These are phyloP conservation scores for Lithophane semibrunnea DNA, from an alignment of 2,888 invertebrate species.

Conservation along the genomic window DNA sequence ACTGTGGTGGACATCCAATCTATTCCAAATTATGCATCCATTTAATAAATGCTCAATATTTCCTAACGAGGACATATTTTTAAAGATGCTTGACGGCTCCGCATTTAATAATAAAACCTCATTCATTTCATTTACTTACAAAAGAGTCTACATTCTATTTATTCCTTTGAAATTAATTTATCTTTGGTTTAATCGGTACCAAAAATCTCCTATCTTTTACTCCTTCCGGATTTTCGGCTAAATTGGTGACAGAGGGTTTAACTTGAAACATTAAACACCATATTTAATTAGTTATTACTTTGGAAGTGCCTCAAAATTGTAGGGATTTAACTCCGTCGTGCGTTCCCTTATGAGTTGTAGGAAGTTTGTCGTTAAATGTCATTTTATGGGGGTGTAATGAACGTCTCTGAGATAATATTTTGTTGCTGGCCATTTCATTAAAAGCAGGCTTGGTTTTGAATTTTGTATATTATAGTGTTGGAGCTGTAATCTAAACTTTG, in stretches of 20 bases:
- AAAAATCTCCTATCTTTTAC: slow-evolving; percentile 26
- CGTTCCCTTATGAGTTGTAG: slow-evolving; percentile 27
- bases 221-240: slow-evolving; percentile 16
- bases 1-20: slow-evolving; percentile 4
- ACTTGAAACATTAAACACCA: slow-evolving; percentile 45
- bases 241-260: slow-evolving; percentile 29
- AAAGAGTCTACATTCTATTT: background rate
- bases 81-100: background rate
- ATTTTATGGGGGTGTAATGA: slow-evolving; percentile 40
- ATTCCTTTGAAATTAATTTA: slow-evolving; percentile 24
- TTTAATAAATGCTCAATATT: slow-evolving; percentile 22
- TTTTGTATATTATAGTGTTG: background rate
- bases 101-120: slow-evolving; percentile 15
- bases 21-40: slow-evolving; percentile 29
- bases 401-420: slow-evolving; percentile 17
- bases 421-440: slow-evolving; percentile 23
- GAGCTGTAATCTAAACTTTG: background rate
- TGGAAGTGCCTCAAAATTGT: slow-evolving; percentile 43
- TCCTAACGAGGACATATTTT: background rate
- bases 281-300: slow-evolving; percentile 56
- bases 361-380: slow-evolving; percentile 48
- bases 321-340: slow-evolving; percentile 35
- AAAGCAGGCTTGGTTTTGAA: background rate
- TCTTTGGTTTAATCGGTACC: slow-evolving; percentile 12
- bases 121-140: background rate